These are phyloP conservation scores for Hemibagrus wyckioides DNA, from an alignment of 2,113 vertebrate species.

Conservation along the genomic window DNA sequence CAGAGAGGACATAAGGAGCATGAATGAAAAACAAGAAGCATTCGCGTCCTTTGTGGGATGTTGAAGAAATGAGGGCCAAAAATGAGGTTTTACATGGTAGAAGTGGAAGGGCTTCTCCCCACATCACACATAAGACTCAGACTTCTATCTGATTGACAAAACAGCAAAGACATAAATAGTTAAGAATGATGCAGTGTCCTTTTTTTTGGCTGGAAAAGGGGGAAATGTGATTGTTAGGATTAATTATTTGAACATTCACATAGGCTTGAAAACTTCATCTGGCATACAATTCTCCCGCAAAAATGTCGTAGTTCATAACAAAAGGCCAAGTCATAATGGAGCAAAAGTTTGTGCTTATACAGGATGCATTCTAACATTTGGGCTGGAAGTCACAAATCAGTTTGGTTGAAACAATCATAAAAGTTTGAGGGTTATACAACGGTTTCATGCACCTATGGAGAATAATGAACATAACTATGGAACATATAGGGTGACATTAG, in stretches of 20 bases:
- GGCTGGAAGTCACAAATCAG: not conserved
- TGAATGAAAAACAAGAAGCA: slow-evolving; percentile 71
- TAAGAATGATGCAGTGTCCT: slow-evolving; percentile 54
- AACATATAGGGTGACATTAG: not conserved
- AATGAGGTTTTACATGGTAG: slow-evolving; percentile 57
- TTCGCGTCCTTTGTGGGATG: slow-evolving; percentile 67
- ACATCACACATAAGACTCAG: slow-evolving; percentile 60
- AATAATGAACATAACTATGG: not conserved
- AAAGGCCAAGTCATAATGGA: slow-evolving; percentile 4
- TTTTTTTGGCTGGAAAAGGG: not conserved
- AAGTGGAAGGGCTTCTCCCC: slow-evolving; percentile 60
- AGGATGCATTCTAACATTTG: not conserved
- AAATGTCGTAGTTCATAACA: slow-evolving; percentile 21
- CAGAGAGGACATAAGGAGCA: slow-evolving; percentile 64
- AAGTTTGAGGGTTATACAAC: not conserved
- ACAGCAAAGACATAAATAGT: slow-evolving; percentile 54
- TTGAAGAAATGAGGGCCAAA: slow-evolving; percentile 63
- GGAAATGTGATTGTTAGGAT: slow-evolving; percentile 5
- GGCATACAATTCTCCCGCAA: not conserved
- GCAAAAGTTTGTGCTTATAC: not conserved
- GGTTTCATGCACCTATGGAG: not conserved
- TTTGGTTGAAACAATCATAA: not conserved
- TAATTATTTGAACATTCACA: slow-evolving; percentile 59
- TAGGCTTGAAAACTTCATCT: slow-evolving; percentile 39
- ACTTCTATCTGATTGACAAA: slow-evolving; percentile 57